Evolutionary conservation across 2,888 invertebrate species (phyloP), one percentile per base, ranked within the genome.

Genomic region (Buathra laborator): DNA sequence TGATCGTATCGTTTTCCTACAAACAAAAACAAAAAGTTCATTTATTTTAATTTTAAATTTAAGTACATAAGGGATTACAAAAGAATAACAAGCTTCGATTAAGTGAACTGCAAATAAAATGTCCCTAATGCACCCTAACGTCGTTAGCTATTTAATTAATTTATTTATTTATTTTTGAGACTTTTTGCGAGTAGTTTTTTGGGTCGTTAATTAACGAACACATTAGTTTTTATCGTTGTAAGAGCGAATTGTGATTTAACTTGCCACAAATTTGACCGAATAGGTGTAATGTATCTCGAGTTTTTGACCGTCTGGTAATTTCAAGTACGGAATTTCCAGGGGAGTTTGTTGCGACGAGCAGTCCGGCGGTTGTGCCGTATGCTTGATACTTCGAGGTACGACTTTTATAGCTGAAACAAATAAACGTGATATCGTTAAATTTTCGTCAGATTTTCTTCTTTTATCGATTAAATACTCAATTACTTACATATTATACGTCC

Each of bases 251-350:
- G 12, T 14, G 16, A 66, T 32, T 46, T 32, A 53, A 91, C 94
- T 93, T 92, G 96, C 96, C 89, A 96, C 94, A 94, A 98, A 99
- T 32, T 94, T 96, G 0, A 99, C 96, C 6, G 97, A 96, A 94
- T 99, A 99, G 0, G 98, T 96, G 94, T 99, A 99, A 0, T 95
- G 95, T 51, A 99, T 96, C 56, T 95, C 94, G 79, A 97, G 94
- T 75, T 91, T 93, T 88, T 93, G 95, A 89, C 90, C 96, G 93
- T 86, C 93, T 89, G 85, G 94, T 90, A 93, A 94, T 89, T 59
- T 94, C n/a, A 94, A 95, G 67, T 95, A 94, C 4, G 95, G 96
- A 88, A 99, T 96, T 87, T 96, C 96, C 90, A 98, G 94, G 0
- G 97, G 97, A 12, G 95, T 94, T 37, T 94, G 89, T 37, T 94